Conservation (phyloP, 1,140 invertebrate species). For the Hycleus phaleratus region DNA sequence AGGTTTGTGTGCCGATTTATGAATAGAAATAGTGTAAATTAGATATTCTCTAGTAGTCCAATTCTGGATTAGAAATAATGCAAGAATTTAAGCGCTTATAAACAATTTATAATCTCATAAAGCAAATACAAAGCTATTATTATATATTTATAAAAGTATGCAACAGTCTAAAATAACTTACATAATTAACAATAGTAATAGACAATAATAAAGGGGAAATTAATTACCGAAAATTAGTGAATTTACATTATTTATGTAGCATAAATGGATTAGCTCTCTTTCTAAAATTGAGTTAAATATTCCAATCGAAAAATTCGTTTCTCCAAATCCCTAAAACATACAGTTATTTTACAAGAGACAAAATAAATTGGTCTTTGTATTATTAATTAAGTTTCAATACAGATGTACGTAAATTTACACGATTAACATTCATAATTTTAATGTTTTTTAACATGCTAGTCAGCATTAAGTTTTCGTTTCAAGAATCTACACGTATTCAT, state of each 20-base stretch:
- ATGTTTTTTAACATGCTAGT: too few species aligned
- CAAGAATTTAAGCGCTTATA: slow-evolving; percentile 10
- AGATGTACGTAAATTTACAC: not conserved
- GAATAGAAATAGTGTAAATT: too few species aligned
- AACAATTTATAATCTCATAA: slow-evolving; percentile 26
- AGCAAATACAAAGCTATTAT: slow-evolving; percentile 33
- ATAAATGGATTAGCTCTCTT: not conserved
- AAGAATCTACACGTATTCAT: too few species aligned
- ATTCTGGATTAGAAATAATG: too few species aligned
- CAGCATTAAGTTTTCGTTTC: too few species aligned
- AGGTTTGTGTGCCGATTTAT: too few species aligned
- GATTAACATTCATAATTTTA: not conserved
- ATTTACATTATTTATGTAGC: not conserved
- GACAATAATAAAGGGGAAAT: not conserved
- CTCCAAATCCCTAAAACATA: too few species aligned
- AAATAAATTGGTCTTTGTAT: not conserved
- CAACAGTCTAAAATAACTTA: slow-evolving; percentile 26
- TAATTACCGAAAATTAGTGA: not conserved
- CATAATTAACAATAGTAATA: slow-evolving; percentile 5
- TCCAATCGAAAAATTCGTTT: too few species aligned
- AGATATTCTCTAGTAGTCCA: too few species aligned
- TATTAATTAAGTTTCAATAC: not conserved
- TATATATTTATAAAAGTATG: slow-evolving; percentile 27
- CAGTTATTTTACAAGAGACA: too few species aligned
- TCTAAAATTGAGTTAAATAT: not conserved